Evolutionary conservation across 1,140 invertebrate species (phyloP).

Genomic region (Drosophila ogumai): DNA sequence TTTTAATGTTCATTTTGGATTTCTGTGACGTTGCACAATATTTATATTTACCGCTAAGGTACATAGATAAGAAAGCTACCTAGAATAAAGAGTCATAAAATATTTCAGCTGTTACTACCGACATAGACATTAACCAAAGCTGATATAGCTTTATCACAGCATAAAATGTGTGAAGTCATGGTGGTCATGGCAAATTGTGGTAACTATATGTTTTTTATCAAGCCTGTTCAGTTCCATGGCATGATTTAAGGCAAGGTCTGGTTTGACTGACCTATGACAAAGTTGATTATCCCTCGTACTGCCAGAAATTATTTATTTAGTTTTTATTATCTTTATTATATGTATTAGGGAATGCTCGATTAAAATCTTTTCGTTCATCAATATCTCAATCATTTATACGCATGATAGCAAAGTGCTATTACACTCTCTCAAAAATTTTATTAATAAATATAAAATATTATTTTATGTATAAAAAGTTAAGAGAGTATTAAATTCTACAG

Average conservation of each 20-base stretch:
- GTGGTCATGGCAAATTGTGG: background rate
- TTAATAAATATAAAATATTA: too few relatives aligned
- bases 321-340: background rate
- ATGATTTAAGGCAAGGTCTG: background rate
- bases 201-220: constrained; percentile 8
- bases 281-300: too few relatives aligned
- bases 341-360: background rate
- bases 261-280: constrained; percentile 23
- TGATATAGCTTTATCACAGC: constrained; percentile 10
- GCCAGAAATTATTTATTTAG: background rate
- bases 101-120: constrained; percentile 21
- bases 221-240: background rate
- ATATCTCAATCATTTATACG: background rate
- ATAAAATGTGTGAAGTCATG: constrained; percentile 6
- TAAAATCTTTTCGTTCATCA: constrained; percentile 8
- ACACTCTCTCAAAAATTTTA: too few relatives aligned
- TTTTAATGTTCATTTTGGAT: constrained; percentile 2
- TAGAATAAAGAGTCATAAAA: constrained; percentile 27
- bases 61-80: constrained; percentile 19
- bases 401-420: constrained; percentile 22
- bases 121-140: background rate
- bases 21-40: constrained; percentile 33
- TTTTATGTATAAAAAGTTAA: too few relatives aligned
- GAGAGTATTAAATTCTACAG: too few relatives aligned
- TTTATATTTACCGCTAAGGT: constrained; percentile 5